Conservation (phyloP, 2,888 invertebrate genomes). For the Ophraella communa region DNA sequence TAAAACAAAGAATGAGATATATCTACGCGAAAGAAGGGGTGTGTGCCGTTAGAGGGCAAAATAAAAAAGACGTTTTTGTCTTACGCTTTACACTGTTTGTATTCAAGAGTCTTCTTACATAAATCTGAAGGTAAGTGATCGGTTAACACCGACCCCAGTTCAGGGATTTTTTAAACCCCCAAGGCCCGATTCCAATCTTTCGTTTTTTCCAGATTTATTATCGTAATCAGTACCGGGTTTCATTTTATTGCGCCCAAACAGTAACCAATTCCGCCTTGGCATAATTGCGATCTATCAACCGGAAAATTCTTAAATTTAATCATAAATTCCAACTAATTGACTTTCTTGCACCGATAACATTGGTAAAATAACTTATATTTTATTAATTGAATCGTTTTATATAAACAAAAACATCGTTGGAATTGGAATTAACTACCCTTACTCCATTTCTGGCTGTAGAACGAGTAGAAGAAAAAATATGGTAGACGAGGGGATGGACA, state of each 20-base stretch:
- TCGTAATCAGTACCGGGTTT: constrained; percentile 39
- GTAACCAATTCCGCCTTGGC: not conserved
- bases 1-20: not conserved
- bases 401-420: not conserved
- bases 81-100: constrained; percentile 50
- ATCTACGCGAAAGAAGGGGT: constrained; percentile 13
- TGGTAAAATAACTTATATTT: not conserved
- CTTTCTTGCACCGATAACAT: no score
- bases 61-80: constrained; percentile 44
- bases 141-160: constrained; percentile 60
- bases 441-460: constrained; percentile 46
- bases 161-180: constrained; percentile 58
- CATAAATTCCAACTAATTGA: no score
- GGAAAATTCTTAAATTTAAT: no score
- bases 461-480: constrained; percentile 51
- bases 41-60: constrained; percentile 36
- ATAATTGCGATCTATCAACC: no score
- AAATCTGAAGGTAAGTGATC: constrained; percentile 61
- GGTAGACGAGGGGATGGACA: constrained; percentile 29
- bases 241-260: not conserved
- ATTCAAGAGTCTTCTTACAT: constrained; percentile 58
- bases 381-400: not conserved
- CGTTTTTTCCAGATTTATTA: constrained; percentile 59
- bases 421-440: not conserved
- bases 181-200: constrained; percentile 56